Evolutionary conservation across 2,113 vertebrate species (phyloP).

Genomic region (Tragelaphus scriptus): DNA sequence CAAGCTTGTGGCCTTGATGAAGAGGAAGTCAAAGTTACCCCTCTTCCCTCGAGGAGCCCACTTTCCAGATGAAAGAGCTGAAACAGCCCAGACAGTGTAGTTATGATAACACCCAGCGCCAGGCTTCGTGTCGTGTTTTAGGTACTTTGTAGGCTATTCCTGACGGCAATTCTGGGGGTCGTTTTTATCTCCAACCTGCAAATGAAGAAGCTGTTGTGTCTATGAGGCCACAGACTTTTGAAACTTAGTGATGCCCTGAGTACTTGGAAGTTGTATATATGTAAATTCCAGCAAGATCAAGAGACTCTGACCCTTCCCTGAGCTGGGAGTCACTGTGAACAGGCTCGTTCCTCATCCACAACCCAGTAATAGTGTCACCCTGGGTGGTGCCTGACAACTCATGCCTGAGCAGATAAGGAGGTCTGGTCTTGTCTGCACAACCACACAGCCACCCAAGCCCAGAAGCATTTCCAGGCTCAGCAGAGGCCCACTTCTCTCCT

Average conservation of each 20-base stretch:
- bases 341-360: rapidly evolving
- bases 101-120: background rate
- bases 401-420: rapidly evolving
- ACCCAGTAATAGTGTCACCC: rapidly evolving
- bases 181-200: background rate
- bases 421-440: rapidly evolving
- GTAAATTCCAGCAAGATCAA: no score
- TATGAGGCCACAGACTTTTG: background rate
- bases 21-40: no score
- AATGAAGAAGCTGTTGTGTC: background rate
- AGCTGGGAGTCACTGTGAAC: background rate
- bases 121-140: background rate
- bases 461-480: rapidly evolving
- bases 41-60: background rate
- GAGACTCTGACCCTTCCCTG: background rate
- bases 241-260: background rate
- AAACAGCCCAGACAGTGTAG: no score
- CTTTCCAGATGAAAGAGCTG: background rate
- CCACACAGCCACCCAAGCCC: rapidly evolving
- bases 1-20: background rate
- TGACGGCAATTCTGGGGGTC: background rate
- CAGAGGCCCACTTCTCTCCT: background rate
- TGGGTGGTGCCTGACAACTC: rapidly evolving
- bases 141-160: background rate
- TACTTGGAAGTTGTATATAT: background rate